Percentiles rank a stretch among this genome's conserved stretches.
phyloP scores from a whole-genome alignment of 1,140 invertebrate genomes.

The Anthonomus grandis region DNA sequence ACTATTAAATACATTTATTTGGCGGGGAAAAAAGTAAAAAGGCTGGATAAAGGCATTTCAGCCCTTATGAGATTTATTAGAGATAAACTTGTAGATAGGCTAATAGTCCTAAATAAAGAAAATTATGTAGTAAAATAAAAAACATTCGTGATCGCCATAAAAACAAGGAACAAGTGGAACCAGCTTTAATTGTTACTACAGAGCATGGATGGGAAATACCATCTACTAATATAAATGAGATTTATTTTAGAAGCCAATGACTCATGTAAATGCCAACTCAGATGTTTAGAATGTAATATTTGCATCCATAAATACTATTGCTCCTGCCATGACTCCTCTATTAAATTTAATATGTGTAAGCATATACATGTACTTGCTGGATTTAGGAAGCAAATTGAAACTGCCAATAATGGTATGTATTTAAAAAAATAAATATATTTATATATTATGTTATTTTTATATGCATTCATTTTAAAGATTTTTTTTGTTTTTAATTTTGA shows the following conservation, averaged over 20 bases:
- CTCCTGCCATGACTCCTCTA: slow-evolving; percentile 5
- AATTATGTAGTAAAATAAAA: neutral
- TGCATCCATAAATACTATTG: slow-evolving; percentile 16
- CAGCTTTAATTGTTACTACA: neutral
- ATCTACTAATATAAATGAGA: neutral
- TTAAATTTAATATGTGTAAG: slow-evolving; percentile 7
- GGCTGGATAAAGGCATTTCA: slow-evolving; percentile 2
- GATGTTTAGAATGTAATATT: slow-evolving; percentile 6
- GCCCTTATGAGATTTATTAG: slow-evolving; percentile 1
- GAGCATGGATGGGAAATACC: neutral
- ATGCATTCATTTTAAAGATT: too few species aligned
- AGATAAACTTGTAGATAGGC: neutral
- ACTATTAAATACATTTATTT: neutral
- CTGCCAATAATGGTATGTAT: too few species aligned
- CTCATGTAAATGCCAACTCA: slow-evolving; percentile 7
- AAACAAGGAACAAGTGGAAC: neutral
- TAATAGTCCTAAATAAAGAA: neutral
- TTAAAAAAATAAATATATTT: too few species aligned
- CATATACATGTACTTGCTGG: too few species aligned
- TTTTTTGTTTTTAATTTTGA: too few species aligned
- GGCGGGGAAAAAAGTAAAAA: slow-evolving; percentile 1
- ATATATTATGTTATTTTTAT: too few species aligned
- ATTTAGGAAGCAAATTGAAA: too few species aligned
- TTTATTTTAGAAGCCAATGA: slow-evolving; percentile 3
- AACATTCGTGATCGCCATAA: neutral